Base-by-base conservation (phyloP, 2,888 invertebrate genomes). In the Brachynemurus nebulosus region DNA sequence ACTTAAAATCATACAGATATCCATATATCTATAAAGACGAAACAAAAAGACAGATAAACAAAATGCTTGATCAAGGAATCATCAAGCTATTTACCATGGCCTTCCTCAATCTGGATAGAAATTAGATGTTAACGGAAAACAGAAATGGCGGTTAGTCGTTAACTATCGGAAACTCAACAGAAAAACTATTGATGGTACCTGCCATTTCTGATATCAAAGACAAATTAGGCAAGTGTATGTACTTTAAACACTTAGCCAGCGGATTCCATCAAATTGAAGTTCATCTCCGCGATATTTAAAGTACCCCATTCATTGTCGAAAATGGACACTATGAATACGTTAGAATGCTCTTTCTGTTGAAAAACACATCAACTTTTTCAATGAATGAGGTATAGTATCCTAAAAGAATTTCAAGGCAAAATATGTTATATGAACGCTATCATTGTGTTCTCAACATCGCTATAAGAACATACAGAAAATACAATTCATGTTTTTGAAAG, bases 111-210 rank as follows among this genome's bases (percentile, higher is more conserved):
- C n/a, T n/a, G n/a, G n/a, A n/a, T n/a, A n/a, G n/a, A n/a, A n/a
- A n/a, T n/a, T n/a, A n/a, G n/a, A n/a, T n/a, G n/a, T n/a, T n/a
- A n/a, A n/a, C n/a, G n/a, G n/a, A n/a, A n/a, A n/a, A n/a, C n/a
- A n/a, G n/a, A n/a, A n/a, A n/a, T n/a, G n/a, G n/a, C n/a, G n/a
- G n/a, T n/a, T n/a, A n/a, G n/a, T n/a, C n/a, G n/a, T n/a, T n/a
- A n/a, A n/a, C n/a, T n/a, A n/a, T n/a, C n/a, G n/a, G n/a, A n/a
- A n/a, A n/a, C n/a, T n/a, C n/a, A n/a, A n/a, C n/a, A 6, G 51
- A 52, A 14, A 57, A 60, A 42, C 52, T 47, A 48, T 59, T 56
- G 17, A 56, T n/a, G n/a, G n/a, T n/a, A n/a, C n/a, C n/a, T n/a
- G n/a, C n/a, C n/a, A n/a, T n/a, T n/a, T n/a, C n/a, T 55, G 1